Percentiles rank a stretch among this genome's conserved stretches.
Evolutionary conservation across 2,797 vertebrate species (phyloP).

Genomic region (Acestrorhynchus altus): DNA sequence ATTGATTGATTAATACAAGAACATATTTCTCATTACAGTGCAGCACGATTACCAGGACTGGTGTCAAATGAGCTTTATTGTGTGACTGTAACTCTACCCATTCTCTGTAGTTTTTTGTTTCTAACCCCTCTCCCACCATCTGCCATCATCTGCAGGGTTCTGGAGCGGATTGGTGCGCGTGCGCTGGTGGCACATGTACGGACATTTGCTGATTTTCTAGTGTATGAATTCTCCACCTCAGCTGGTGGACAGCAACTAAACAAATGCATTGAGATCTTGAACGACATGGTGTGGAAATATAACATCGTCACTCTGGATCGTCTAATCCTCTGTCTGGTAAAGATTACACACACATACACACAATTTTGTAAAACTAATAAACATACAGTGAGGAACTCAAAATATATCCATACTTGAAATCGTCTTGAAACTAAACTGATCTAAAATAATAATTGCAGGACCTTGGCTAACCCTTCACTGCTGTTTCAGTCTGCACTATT

Average conservation of each 20-base stretch:
- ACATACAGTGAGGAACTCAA: too few species aligned
- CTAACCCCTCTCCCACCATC: background rate
- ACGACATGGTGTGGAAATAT: conserved; percentile 99
- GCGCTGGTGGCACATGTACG: conserved; percentile 96
- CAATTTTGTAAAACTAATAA: too few species aligned
- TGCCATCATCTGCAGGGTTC: conserved; percentile 82
- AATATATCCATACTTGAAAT: too few species aligned
- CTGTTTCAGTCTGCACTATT: background rate
- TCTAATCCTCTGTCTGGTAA: conserved; percentile 96
- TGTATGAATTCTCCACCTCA: conserved; percentile 98
- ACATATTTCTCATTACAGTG: too few species aligned
- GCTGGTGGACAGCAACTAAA: conserved; percentile 97
- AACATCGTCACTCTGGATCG: conserved; percentile 98
- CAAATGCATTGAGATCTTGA: conserved; percentile 99
- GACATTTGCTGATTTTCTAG: conserved; percentile 97
- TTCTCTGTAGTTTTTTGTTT: background rate
- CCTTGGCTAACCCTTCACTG: too few species aligned
- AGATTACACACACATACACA: conserved; percentile 46
- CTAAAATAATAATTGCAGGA: too few species aligned
- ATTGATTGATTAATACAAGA: too few species aligned
- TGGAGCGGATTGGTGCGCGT: conserved; percentile 95
- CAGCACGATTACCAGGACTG: too few species aligned
- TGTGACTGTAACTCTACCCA: too few species aligned
- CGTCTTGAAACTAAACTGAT: too few species aligned
- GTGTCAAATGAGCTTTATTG: too few species aligned